Base-by-base conservation (phyloP, 2,888 invertebrate genomes). In the Tenthredo distinguenda region DNA sequence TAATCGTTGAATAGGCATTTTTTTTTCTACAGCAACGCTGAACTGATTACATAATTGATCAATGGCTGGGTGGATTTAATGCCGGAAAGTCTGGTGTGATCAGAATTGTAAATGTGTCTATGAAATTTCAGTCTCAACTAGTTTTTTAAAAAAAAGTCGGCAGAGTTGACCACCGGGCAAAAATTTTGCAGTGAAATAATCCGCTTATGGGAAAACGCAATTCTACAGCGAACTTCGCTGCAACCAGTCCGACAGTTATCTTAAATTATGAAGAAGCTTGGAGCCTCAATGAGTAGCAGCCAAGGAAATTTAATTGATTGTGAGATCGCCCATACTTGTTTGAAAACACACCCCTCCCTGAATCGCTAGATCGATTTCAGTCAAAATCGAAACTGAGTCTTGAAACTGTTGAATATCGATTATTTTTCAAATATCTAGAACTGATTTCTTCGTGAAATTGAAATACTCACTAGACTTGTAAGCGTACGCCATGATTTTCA, bases 401-500 rank as follows among this genome's bases (percentile, higher is more conserved):
- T 6, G 6, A 55, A 47, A 15, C 12, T 15, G 43, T 47, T 47
- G 15, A 47, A 15, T 47, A 15, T 15, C 47, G 15, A 12, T 47
- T 65, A 65, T 12, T 10, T 65, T 31, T 12, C 77, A 21, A 50
- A 50, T 21, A 50, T 50, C 26, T 12, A 18, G 3, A n/a, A 26
- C 43, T 7, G 0, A 10, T 9, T 7, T 58, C n/a, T n/a, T 18
- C 40, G 1, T n/a, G 72, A 37, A 74, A 43, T 55, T 58, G 55
- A 72, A 77, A 58, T 85, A 91, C 91, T 94, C 94, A 97, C 97
- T 95, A 88, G 95, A 95, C 88, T 95, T 94, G 93, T 98, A 99
- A 0, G 98, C 97, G 92, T 97, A 97, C 85, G 98, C 96, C 81
- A 97, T 96, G 85, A 99, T 94, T 91, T 95, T 95, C 62, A 95